Percentiles rank a stretch among this genome's conserved stretches.
Conservation (phyloP, 2,888 invertebrate species). For the Selenia dentaria region DNA sequence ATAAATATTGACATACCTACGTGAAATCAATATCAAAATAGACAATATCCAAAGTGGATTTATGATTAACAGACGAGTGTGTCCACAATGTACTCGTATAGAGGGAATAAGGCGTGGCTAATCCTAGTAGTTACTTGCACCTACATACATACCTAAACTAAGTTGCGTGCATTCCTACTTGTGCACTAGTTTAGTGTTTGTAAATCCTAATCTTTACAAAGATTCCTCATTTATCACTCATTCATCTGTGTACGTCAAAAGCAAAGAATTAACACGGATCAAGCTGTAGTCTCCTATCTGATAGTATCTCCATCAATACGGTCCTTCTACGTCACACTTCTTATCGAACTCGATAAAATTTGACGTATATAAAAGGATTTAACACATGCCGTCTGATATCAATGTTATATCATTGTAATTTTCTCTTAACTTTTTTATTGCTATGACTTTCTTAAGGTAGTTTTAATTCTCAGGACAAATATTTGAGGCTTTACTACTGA, state of each 20-base stretch:
- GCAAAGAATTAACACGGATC: conserved; percentile 2
- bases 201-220: background rate
- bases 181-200: background rate
- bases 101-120: no score
- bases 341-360: conserved; percentile 31
- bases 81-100: no score
- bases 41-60: no score
- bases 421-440: conserved; percentile 13
- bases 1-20: no score
- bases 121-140: no score
- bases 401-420: conserved; percentile 27
- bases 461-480: background rate
- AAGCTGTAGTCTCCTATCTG: conserved; percentile 2
- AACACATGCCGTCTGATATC: conserved; percentile 19
- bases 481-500: conserved; percentile 7
- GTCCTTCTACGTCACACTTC: conserved; percentile 22
- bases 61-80: no score
- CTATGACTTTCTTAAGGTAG: conserved; percentile 1
- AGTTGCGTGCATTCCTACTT: no score
- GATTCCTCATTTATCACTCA: background rate
- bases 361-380: conserved; percentile 36
- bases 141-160: no score
- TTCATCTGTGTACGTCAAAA: conserved; percentile 6
- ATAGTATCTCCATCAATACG: conserved; percentile 7
- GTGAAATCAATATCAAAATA: no score